Base-by-base conservation (phyloP, 2,113 vertebrate genomes). In the Cairina moschata region DNA sequence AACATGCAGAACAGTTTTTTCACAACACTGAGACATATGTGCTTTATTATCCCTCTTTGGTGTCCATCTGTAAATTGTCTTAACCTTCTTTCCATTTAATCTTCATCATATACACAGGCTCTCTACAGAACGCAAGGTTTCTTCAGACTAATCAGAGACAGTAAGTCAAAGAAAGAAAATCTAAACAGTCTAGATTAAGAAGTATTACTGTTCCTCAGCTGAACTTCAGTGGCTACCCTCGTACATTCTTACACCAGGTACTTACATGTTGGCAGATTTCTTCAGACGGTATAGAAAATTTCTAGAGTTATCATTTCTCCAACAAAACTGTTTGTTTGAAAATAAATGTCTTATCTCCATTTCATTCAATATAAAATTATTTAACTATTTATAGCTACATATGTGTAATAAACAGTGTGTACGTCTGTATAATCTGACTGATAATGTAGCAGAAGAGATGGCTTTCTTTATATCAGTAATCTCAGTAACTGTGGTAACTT, bases 11-110 rank as follows among this genome's bases (percentile, higher is more conserved):
- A 36, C 20, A 78, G 75, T 63, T 63, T 36, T 25, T 63, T 63
- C 60, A 36, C 56, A 29, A 81, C 60, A 46, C 34, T 88, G 84
- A 90, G 78, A 93, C 86, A 85, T 56, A 48, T 48, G 20, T 48
- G 10, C 46, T 48, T 48, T 48, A 21, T 48, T 20, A 48, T 48
- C 46, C 46, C 46, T 38, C 79, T 62, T 79, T 18, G n/a, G 50
- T 40, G 36, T 66, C 55, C 65, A 82, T 82, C 8, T 6, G 16
- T 78, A 82, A 77, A 85, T 29, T 63, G n/a, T 34, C 88, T 84
- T 91, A 69, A 52, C 74, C 77, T 93, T 73, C 32, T 42, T 73
- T 23, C 50, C 75, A 68, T 23, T 58, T 82, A 75, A 40, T 56
- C 71, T 80, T 44, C 74, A 60, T 15, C 48, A 12, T 38, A 17